phyloP scores from a whole-genome alignment of 2,113 vertebrate genomes.

The Pantherophis guttatus region DNA sequence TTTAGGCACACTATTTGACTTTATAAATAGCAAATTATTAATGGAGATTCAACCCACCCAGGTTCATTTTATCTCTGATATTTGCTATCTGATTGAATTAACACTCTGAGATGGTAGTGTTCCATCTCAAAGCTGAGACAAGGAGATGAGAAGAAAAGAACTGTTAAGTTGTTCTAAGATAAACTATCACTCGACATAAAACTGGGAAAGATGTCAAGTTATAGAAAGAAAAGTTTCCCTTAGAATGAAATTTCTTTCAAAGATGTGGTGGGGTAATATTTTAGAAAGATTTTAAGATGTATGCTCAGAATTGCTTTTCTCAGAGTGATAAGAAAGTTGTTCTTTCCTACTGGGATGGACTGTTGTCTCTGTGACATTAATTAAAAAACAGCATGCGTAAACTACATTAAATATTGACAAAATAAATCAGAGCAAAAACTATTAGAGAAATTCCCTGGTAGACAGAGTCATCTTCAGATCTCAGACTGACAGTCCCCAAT shows the following conservation, averaged over 20 bases:
- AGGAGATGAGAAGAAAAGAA: conserved; percentile 40
- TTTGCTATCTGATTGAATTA: not conserved
- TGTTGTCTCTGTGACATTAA: not conserved
- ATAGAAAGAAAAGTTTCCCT: conserved; percentile 19
- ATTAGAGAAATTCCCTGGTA: not conserved
- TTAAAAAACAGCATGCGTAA: not conserved
- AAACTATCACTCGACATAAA: conserved; percentile 59
- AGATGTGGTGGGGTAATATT: conserved; percentile 47
- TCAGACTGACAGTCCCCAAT: not conserved
- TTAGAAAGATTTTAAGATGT: not conserved
- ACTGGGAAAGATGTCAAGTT: conserved; percentile 57
- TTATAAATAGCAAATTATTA: not conserved
- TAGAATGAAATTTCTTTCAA: not conserved
- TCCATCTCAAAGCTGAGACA: not conserved
- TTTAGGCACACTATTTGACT: not conserved
- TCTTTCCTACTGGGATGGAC: not conserved
- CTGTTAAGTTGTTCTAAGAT: conserved; percentile 58
- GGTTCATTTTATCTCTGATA: not conserved
- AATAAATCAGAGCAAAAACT: not conserved
- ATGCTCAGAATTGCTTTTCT: not conserved
- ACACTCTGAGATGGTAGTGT: not conserved
- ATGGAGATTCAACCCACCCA: not conserved
- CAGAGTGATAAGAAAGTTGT: not conserved
- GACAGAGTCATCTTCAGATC: not conserved
- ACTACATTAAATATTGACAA: not conserved